Conservation (phyloP, 2,113 vertebrate species). For the Cheilinus undulatus region DNA sequence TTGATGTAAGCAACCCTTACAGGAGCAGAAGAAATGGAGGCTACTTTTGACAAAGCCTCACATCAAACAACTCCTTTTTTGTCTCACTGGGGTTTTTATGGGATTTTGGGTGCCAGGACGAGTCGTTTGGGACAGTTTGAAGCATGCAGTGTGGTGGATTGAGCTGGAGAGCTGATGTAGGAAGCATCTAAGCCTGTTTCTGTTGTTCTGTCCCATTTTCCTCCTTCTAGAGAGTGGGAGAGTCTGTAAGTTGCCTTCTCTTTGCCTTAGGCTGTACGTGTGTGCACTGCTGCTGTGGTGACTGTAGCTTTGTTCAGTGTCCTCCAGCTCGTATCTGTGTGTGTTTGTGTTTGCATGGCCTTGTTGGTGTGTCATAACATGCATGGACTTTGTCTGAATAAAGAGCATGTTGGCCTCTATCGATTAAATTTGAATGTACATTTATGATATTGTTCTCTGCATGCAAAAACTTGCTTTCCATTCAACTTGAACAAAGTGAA, state of each 20-base stretch:
- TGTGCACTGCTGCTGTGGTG: constrained; percentile 53
- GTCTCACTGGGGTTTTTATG: no score
- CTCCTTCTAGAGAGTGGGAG: constrained; percentile 94
- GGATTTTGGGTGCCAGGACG: not conserved
- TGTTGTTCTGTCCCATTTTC: constrained; percentile 85
- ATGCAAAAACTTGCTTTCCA: constrained; percentile 63
- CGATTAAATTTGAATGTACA: constrained; percentile 39
- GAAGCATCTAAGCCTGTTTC: constrained; percentile 80
- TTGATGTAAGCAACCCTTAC: no score
- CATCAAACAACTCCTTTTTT: constrained; percentile 12
- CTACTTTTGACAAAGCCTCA: not conserved
- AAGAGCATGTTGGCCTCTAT: constrained; percentile 14
- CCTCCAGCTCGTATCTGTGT: constrained; percentile 39
- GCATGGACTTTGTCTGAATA: constrained; percentile 25
- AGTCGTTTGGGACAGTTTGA: constrained; percentile 37
- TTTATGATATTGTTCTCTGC: not conserved
- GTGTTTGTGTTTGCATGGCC: constrained; percentile 9
- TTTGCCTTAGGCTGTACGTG: constrained; percentile 68
- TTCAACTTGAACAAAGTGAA: not conserved
- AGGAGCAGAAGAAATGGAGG: not conserved
- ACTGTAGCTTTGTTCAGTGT: constrained; percentile 45
- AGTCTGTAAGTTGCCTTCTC: constrained; percentile 92
- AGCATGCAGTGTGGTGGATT: constrained; percentile 51
- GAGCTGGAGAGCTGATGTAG: constrained; percentile 36
- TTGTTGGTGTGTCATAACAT: constrained; percentile 35